Conservation (phyloP, 2,888 invertebrate genomes). For the Allolobophora icterica region DNA sequence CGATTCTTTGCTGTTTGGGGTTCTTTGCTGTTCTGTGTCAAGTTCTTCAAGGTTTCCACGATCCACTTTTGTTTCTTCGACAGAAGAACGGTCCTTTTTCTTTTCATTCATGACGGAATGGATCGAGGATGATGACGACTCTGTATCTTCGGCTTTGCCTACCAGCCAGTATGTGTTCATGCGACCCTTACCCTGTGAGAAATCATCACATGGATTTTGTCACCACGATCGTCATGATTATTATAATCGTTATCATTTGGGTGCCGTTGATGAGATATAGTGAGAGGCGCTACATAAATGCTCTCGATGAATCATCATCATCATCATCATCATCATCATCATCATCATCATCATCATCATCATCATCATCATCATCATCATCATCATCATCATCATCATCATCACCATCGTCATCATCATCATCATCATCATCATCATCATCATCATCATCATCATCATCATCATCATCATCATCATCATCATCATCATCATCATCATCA, state of each 20-base stretch:
- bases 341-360: not conserved
- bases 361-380: not conserved
- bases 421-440: conserved; percentile 24
- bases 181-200: conserved; percentile 74
- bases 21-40: too few relatives aligned
- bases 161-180: conserved; percentile 83
- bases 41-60: not conserved
- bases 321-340: not conserved
- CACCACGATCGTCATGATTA: not conserved
- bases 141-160: conserved; percentile 44
- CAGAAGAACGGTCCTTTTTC: not conserved
- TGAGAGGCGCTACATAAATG: too few relatives aligned
- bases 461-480: conserved; percentile 34
- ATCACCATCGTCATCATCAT: not conserved
- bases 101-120: not conserved
- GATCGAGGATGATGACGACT: not conserved
- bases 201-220: not conserved
- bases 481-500: conserved; percentile 30
- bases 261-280: too few relatives aligned
- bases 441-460: conserved; percentile 34
- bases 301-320: not conserved
- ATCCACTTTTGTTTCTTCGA: not conserved
- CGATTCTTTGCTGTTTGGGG: too few relatives aligned
- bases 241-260: not conserved
- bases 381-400: not conserved